Base-by-base conservation (phyloP, 2,888 invertebrate species). In the Sminthurinus aureus region DNA sequence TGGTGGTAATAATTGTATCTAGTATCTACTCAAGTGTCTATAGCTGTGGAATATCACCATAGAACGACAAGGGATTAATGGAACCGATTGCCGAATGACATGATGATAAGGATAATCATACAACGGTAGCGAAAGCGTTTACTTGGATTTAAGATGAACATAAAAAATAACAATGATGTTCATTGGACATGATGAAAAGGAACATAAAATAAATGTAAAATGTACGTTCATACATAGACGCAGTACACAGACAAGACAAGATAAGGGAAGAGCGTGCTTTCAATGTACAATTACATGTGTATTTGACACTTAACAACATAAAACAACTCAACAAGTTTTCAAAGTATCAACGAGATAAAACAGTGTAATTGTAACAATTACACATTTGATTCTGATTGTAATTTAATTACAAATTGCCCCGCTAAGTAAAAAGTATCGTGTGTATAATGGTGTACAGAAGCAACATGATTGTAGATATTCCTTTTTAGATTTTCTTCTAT, bases 31-130 rank as follows among this genome's bases (percentile, higher is more conserved):
- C 38, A 38, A 38, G 38, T 38, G 38, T 38, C 38, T 38, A 38
- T 38, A 38, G 38, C 38, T 38, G 38, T 38, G 38, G 38, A 38
- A 38, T 38, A 38, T 38, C 38, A 58, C 13, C 64, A 64, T 78
- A 26, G 26, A 38, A 66, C 51, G 78, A 78, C 78, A 64, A 66
- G 78, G 78, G 78, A 26, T 26, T 78, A 66, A 78, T 66, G 24
- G 66, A 64, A 26, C 58, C 58, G 58, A 58, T 58, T 58, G 78
- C 78, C 78, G 78, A 77, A 78, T 66, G 78, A 66, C 66, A 78
- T 66, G 78, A 78, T 78, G 78, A 66, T 78, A 66, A 78, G 64
- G 66, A 78, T 78, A 78, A 78, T 64, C 66, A 78, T 78, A 78
- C 38, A 38, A 38, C 38, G 38, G 38, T 6, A 38, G 38, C 38